Evolutionary conservation across 2,797 vertebrate species (phyloP).

Genomic region (Oryzias sinensis): DNA sequence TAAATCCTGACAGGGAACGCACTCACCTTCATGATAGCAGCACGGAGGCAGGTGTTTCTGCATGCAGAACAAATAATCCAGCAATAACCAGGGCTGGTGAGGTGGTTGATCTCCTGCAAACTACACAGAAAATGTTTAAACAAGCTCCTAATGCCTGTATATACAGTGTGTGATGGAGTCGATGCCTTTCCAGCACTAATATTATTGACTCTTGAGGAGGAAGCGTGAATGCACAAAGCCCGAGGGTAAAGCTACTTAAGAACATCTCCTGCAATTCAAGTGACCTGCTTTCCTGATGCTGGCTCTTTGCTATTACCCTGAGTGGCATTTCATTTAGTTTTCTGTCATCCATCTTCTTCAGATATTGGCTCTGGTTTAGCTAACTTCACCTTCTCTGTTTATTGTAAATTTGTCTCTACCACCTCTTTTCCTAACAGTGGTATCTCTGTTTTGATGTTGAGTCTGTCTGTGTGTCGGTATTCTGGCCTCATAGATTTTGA

Average conservation of each 20-base stretch:
- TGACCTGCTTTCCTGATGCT: constrained; percentile 67
- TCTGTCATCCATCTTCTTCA: constrained; percentile 69
- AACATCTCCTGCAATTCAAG: constrained; percentile 74
- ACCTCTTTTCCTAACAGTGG: background rate
- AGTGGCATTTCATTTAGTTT: constrained; percentile 77
- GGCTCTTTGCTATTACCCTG: constrained; percentile 66
- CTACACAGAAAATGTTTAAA: too few species aligned
- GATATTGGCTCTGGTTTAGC: constrained; percentile 26
- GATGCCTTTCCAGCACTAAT: constrained; percentile 39
- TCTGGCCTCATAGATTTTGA: constrained; percentile 2
- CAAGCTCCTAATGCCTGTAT: background rate
- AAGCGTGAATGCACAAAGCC: constrained; percentile 54
- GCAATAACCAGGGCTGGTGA: background rate
- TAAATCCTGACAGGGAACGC: constrained; percentile 11
- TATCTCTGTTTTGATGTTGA: background rate
- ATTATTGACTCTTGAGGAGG: constrained; percentile 58
- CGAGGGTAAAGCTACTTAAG: constrained; percentile 67
- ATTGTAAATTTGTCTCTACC: background rate
- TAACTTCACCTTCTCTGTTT: constrained; percentile 20
- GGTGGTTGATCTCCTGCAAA: background rate
- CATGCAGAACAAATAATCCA: constrained; percentile 11
- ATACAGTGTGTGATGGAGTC: constrained; percentile 10
- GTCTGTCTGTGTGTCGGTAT: background rate
- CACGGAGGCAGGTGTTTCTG: background rate
- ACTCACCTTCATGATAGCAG: constrained; percentile 20